Evolutionary conservation across 2,888 invertebrate genomes (phyloP), one percentile per base, ranked within the genome.

Genomic region (Cataglyphis albicans): DNA sequence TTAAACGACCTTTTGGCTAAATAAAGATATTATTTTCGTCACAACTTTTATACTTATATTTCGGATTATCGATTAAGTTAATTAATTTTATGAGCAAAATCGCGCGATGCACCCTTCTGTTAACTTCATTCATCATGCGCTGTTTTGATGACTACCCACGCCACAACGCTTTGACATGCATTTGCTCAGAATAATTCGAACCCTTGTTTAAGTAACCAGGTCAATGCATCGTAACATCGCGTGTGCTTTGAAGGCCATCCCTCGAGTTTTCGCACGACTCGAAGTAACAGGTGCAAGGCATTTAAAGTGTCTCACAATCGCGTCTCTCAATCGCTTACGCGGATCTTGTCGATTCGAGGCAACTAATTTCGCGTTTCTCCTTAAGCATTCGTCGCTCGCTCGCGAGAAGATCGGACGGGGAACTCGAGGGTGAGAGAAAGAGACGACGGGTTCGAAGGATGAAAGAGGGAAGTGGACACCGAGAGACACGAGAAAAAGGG

Each of bases 331-430:
- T 35, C 44, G 38, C 44, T 52, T 67, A n/a, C 52, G 63, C 52
- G 67, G 57, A 41, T 86, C 75, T 67, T 38, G 82, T 52, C 44
- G 83, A 52, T 52, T 67, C 73, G 81, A 85, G 78, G 74, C 78
- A 85, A 90, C 87, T 92, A 91, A 92, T 92, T 92, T 89, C 72
- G 88, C 87, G 90, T 91, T 89, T 89, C 88, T 84, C 83, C 84
- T 85, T 32, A 72, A 88, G 74, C 70, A 78, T 82, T 78, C 68
- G 84, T 68, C 78, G 76, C 59, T 59, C 44, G 52, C 29, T 73
- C 65, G 44, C 21, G 3, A 32, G 41, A 21, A 32, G 55, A 21
- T 44, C 32, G 21, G 29, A 48, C n/a, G 41, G 38, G 48, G 18
- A 38, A 75, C 12, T 61, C 68, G 52, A 80, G 65, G 65, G 80